phyloP scores from a whole-genome alignment of 2,797 vertebrate genomes.

The Pampus argenteus region DNA sequence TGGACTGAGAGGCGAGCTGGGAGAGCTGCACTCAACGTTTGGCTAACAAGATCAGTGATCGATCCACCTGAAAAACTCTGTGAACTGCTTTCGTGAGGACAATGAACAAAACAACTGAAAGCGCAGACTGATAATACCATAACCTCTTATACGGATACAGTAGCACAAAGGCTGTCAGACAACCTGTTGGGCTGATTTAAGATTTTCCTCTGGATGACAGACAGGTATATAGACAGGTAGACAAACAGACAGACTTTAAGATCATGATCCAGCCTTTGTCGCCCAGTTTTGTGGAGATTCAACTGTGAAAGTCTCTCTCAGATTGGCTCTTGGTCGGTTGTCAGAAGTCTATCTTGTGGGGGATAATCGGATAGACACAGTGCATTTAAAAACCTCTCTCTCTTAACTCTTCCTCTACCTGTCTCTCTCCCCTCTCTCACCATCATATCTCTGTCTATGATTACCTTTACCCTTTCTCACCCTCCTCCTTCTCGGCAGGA shows the following conservation, averaged over 20 bases:
- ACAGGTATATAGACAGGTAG: no score
- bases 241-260: background rate
- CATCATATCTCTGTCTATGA: no score
- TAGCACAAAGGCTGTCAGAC: no score
- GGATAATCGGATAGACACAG: slow-evolving; percentile 53
- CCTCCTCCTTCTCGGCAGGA: slow-evolving; percentile 31
- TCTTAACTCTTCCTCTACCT: slow-evolving; percentile 1
- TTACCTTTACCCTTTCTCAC: no score
- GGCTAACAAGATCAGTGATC: slow-evolving; percentile 18
- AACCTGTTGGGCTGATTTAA: no score
- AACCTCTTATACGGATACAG: no score
- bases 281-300: slow-evolving; percentile 54
- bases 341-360: slow-evolving; percentile 45
- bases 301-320: slow-evolving; percentile 63
- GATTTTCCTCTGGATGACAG: no score
- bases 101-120: background rate
- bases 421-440: background rate
- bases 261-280: background rate
- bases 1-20: background rate
- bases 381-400: slow-evolving; percentile 63
- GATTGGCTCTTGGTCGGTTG: slow-evolving; percentile 59
- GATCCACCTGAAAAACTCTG: slow-evolving; percentile 22
- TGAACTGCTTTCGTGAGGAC: background rate
- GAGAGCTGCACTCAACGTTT: slow-evolving; percentile 1
- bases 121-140: background rate